Evolutionary conservation across 2,797 vertebrate species (phyloP).

Genomic region (Amblyraja radiata): DNA sequence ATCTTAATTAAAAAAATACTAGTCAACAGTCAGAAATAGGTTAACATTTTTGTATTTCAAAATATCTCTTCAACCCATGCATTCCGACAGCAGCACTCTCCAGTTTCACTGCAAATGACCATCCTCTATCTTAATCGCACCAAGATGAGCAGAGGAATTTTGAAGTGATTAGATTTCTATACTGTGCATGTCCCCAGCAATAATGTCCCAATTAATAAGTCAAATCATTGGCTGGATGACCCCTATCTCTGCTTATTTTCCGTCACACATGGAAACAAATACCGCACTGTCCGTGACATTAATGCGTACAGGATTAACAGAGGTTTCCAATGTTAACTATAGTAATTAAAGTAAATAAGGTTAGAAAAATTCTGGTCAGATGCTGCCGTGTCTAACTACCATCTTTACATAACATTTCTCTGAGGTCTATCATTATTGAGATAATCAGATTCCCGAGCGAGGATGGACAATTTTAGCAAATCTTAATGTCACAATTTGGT

Average conservation of each 20-base stretch:
- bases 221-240: neutral
- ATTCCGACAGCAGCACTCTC: neutral
- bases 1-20: neutral
- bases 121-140: neutral
- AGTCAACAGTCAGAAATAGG: neutral
- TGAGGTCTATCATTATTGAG: neutral
- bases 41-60: neutral
- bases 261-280: no score
- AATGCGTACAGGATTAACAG: neutral
- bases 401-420: neutral
- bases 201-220: conserved; percentile 7
- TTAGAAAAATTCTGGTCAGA: neutral
- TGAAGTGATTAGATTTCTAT: neutral
- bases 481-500: conserved; percentile 46
- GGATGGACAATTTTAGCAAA: conserved; percentile 29
- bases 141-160: neutral
- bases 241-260: neutral
- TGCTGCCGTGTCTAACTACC: neutral
- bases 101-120: neutral
- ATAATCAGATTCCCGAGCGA: conserved; percentile 17
- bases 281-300: neutral
- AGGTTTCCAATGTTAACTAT: neutral
- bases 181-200: neutral
- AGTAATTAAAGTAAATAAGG: conserved; percentile 22
- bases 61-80: neutral